Evolutionary conservation across 2,113 vertebrate species (phyloP).

Genomic region (Andinoacara biseriatus): DNA sequence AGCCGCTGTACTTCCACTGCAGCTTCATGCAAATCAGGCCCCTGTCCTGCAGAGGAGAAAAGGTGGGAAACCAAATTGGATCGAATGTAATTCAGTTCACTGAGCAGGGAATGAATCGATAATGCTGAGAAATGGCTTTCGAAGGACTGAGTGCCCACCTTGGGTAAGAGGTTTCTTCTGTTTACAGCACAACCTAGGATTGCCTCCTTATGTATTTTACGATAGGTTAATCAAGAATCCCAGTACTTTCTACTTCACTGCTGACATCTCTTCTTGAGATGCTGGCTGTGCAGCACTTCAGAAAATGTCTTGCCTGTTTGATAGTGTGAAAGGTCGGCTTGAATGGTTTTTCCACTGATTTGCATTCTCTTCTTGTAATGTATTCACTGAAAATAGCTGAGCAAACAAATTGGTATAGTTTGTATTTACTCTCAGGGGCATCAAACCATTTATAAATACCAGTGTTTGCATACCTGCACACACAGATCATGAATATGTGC

Average conservation of each 20-base stretch:
- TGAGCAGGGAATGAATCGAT: constrained; percentile 79
- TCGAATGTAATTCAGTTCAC: constrained; percentile 84
- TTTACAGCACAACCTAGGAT: constrained; percentile 58
- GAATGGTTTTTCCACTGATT: constrained; percentile 43
- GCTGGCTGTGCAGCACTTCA: constrained; percentile 46
- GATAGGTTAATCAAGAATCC: constrained; percentile 65
- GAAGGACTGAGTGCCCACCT: constrained; percentile 69
- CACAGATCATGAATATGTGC: background rate
- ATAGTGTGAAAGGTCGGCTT: constrained; percentile 28
- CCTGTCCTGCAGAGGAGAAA: constrained; percentile 70
- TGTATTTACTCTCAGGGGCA: constrained; percentile 18
- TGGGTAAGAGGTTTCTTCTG: constrained; percentile 60
- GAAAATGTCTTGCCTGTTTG: constrained; percentile 34
- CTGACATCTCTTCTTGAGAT: constrained; percentile 41
- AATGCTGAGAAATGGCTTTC: constrained; percentile 81
- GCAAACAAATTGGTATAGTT: constrained; percentile 40
- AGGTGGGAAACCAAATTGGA: constrained; percentile 81
- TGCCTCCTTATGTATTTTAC: constrained; percentile 63
- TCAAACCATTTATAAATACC: constrained; percentile 27
- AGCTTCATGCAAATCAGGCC: constrained; percentile 76
- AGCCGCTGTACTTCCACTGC: constrained; percentile 46
- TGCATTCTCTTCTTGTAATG: constrained; percentile 50
- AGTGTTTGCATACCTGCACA: background rate
- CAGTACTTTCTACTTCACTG: constrained; percentile 37
- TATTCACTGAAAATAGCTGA: constrained; percentile 49